Conservation (phyloP, 2,113 vertebrate species). For the Pterocles orientalis region DNA sequence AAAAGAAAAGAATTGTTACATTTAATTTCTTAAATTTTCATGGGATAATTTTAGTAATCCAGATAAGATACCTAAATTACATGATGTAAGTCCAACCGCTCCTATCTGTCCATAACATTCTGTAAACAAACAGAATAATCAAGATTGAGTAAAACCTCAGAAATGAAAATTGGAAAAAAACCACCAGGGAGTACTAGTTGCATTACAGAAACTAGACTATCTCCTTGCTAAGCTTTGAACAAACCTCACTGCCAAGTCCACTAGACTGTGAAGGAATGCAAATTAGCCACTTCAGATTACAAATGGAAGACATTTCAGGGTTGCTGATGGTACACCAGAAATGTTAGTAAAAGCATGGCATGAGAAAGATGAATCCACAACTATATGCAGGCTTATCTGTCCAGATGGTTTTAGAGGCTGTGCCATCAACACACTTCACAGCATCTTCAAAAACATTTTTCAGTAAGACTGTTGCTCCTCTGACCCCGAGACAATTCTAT, state of each 20-base stretch:
- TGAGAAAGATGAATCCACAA: not conserved
- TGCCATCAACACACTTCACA: not conserved
- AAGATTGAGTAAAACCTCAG: not conserved
- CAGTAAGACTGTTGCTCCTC: not conserved
- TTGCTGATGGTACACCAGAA: not conserved
- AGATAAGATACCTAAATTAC: not conserved
- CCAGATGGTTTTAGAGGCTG: not conserved
- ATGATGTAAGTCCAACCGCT: not conserved
- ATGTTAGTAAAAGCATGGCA: not conserved
- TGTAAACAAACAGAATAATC: not conserved
- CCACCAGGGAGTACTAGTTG: not conserved
- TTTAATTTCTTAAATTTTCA: not conserved
- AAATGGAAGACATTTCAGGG: not conserved
- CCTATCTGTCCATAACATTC: not conserved
- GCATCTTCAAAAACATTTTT: not conserved
- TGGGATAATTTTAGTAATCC: not conserved
- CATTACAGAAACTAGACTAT: not conserved
- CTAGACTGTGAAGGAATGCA: not conserved
- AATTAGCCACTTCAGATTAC: not conserved
- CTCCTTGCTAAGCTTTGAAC: not conserved
- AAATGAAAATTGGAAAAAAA: not conserved
- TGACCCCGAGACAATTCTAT: not conserved
- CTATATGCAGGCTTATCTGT: not conserved
- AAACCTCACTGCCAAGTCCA: not conserved
- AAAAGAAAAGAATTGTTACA: not conserved